phyloP scores from a whole-genome alignment of 1,140 invertebrate genomes.

The Drosophila triauraria region DNA sequence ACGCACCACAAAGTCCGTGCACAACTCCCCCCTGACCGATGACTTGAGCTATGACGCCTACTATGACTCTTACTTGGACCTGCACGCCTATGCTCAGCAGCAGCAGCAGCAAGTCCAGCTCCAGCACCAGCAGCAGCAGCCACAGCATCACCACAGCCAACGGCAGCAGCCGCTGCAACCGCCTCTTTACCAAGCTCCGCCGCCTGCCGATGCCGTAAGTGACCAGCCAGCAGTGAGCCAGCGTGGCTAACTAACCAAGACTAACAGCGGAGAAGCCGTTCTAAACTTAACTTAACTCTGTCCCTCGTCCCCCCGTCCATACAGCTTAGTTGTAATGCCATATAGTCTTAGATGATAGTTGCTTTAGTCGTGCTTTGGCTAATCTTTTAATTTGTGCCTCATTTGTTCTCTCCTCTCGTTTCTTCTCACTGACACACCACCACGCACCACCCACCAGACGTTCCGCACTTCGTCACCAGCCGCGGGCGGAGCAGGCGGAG shows the following conservation, averaged over 20 bases:
- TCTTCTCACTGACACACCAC: constrained; percentile 24
- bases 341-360: constrained; percentile 40
- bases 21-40: constrained; percentile 49
- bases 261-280: constrained; percentile 20
- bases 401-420: constrained; percentile 42
- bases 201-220: constrained; percentile 77
- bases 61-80: constrained; percentile 77
- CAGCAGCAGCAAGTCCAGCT: constrained; percentile 31
- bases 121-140: constrained; percentile 51
- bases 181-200: constrained; percentile 65
- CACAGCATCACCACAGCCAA: constrained; percentile 28
- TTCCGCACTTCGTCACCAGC: constrained; percentile 81
- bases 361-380: constrained; percentile 37
- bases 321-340: constrained; percentile 51
- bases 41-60: constrained; percentile 71
- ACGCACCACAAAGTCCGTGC: constrained; percentile 53
- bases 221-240: constrained; percentile 32
- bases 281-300: constrained; percentile 32
- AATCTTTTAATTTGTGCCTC: constrained; percentile 56
- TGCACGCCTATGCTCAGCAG: constrained; percentile 67
- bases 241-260: constrained; percentile 56
- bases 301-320: constrained; percentile 5
- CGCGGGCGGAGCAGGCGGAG: constrained; percentile 50
- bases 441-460: constrained; percentile 56
- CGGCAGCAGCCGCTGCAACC: constrained; percentile 50